Conservation (phyloP, 2,797 vertebrate genomes). For the Hyperoplus lanceolatus region DNA sequence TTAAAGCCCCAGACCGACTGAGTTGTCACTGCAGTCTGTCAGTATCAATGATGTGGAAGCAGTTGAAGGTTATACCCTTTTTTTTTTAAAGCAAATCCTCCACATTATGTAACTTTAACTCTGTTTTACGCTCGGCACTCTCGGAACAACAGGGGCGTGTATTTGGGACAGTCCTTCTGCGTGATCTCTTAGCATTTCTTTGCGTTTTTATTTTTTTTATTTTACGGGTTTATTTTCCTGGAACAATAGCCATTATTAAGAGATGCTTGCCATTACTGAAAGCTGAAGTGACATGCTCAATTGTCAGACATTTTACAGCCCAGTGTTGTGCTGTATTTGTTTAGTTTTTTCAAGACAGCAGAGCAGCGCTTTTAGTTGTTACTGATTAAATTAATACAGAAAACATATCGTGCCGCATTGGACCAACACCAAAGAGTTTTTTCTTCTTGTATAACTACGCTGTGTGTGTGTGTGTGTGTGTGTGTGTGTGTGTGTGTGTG, state of each 20-base stretch:
- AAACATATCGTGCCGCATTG: constrained; percentile 42
- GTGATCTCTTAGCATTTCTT: constrained; percentile 57
- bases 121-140: constrained; percentile 75
- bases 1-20: constrained; percentile 69
- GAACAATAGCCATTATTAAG: constrained; percentile 76
- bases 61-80: constrained; percentile 80
- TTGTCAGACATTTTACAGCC: constrained; percentile 62
- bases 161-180: constrained; percentile 68
- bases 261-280: constrained; percentile 59
- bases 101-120: constrained; percentile 79
- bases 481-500: constrained; percentile 17
- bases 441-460: constrained; percentile 28
- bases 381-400: constrained; percentile 45
- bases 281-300: constrained; percentile 56
- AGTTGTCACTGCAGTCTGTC: constrained; percentile 81
- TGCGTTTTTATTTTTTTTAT: no score
- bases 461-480: neutral
- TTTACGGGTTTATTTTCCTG: constrained; percentile 62
- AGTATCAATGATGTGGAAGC: constrained; percentile 80
- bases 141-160: constrained; percentile 55
- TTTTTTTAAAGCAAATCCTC: constrained; percentile 67
- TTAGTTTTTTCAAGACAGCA: constrained; percentile 55
- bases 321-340: constrained; percentile 50
- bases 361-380: constrained; percentile 47
- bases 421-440: constrained; percentile 40